phyloP scores from a whole-genome alignment of 1,140 invertebrate species.

The Lineus longissimus region DNA sequence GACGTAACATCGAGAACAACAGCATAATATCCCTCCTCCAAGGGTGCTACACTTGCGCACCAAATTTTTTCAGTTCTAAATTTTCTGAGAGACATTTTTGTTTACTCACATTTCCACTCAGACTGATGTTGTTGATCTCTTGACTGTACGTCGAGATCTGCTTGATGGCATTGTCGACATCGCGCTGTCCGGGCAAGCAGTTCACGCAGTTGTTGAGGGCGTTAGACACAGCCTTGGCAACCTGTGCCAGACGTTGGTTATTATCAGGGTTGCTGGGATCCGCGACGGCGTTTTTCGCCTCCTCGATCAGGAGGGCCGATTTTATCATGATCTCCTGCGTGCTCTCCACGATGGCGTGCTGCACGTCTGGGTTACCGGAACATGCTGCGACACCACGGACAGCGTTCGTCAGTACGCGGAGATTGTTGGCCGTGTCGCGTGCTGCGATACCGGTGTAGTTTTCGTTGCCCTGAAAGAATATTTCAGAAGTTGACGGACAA shows the following conservation, averaged over 20 bases:
- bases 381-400: slow-evolving; percentile 69
- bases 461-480: slow-evolving; percentile 64
- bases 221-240: slow-evolving; percentile 54
- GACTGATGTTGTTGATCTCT: slow-evolving; percentile 56
- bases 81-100: no score
- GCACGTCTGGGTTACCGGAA: slow-evolving; percentile 62
- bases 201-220: slow-evolving; percentile 64
- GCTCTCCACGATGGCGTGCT: slow-evolving; percentile 53
- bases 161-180: slow-evolving; percentile 81
- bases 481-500: no score
- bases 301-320: slow-evolving; percentile 72
- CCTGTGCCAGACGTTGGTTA: slow-evolving; percentile 60
- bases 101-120: no score
- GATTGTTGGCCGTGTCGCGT: slow-evolving; percentile 71
- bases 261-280: slow-evolving; percentile 62
- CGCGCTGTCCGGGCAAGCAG: slow-evolving; percentile 80
- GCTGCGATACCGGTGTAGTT: slow-evolving; percentile 79
- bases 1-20: no score
- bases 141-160: slow-evolving; percentile 71
- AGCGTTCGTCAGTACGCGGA: slow-evolving; percentile 66
- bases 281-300: slow-evolving; percentile 67
- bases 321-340: slow-evolving; percentile 76
- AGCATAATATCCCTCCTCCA: no score
- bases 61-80: no score
- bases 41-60: no score